These are phyloP conservation scores for Loris lydekkerianus DNA, from an alignment of 2,797 vertebrate species.

Conservation along the genomic window DNA sequence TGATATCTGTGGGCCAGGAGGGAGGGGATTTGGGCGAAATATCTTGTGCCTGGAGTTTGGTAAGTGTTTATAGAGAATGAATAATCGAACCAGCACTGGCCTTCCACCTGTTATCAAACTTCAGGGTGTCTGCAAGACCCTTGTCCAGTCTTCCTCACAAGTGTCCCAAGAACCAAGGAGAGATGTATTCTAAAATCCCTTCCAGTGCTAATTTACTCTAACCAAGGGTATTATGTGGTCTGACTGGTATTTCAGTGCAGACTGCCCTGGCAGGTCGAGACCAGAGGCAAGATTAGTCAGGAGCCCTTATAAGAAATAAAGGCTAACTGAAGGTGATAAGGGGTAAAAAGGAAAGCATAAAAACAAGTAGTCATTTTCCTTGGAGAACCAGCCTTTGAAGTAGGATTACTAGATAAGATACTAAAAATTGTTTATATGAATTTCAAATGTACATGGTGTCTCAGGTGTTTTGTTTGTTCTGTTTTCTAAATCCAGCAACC, in stretches of 20 bases:
- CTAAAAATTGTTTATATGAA: constrained; percentile 37
- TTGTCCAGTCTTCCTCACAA: constrained; percentile 25
- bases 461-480: neutral
- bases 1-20: neutral
- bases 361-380: neutral
- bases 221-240: neutral
- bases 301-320: neutral
- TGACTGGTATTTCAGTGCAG: neutral
- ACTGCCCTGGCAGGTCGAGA: neutral
- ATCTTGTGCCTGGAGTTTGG: constrained; percentile 17
- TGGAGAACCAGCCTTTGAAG: constrained; percentile 60
- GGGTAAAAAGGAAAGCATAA: neutral
- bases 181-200: neutral
- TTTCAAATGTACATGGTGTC: constrained; percentile 21
- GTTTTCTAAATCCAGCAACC: constrained; percentile 39
- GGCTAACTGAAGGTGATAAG: neutral
- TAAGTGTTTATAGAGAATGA: constrained; percentile 44
- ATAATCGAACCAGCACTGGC: constrained; percentile 23
- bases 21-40: neutral
- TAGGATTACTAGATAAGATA: constrained; percentile 39
- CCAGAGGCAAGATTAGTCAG: neutral
- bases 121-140: constrained; percentile 5
- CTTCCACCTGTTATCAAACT: neutral
- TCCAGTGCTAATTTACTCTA: neutral
- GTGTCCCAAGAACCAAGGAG: neutral